Evolutionary conservation across 1,140 invertebrate genomes (phyloP).

Genomic region (Brachionus rubens): DNA sequence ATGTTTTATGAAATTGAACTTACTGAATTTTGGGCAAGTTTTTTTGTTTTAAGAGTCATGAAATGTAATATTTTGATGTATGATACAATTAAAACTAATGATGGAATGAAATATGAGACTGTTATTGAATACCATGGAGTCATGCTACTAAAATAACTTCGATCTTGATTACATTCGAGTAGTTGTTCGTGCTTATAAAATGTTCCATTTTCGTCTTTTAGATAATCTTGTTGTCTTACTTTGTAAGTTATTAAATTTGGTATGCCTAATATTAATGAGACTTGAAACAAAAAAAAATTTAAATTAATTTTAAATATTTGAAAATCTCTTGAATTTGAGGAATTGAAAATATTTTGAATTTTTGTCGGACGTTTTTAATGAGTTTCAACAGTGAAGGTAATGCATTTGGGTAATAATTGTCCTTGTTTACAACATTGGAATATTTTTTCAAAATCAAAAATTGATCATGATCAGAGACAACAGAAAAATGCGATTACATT

Average conservation of each 20-base stretch:
- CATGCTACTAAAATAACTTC: conserved; percentile 22
- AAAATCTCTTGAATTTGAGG: no score
- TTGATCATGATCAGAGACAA: no score
- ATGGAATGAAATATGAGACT: conserved; percentile 34
- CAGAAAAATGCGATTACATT: no score
- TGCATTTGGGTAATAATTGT: no score
- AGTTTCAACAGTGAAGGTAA: no score
- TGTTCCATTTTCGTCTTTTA: conserved; percentile 10
- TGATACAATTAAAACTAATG: conserved; percentile 51
- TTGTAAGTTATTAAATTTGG: conserved; percentile 30
- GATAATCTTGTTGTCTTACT: not conserved
- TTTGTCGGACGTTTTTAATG: no score
- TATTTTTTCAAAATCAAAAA: not conserved
- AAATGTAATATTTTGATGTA: conserved; percentile 51
- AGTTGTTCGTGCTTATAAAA: not conserved
- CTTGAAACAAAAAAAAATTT: not conserved
- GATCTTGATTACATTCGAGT: conserved; percentile 6
- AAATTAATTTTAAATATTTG: not conserved
- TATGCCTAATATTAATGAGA: conserved; percentile 14
- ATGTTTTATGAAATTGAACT: not conserved
- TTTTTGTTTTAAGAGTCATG: conserved; percentile 45
- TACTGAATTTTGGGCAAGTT: conserved; percentile 3
- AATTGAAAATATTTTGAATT: not conserved
- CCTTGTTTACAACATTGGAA: not conserved
- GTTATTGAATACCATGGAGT: conserved; percentile 36